A percentile compares a stretch with the other conserved stretches of the same genome.
These are phyloP conservation scores for Morbakka virulenta DNA, from an alignment of 30 jellyfish, hydroid and myxozoan species.

Conservation along the genomic window DNA sequence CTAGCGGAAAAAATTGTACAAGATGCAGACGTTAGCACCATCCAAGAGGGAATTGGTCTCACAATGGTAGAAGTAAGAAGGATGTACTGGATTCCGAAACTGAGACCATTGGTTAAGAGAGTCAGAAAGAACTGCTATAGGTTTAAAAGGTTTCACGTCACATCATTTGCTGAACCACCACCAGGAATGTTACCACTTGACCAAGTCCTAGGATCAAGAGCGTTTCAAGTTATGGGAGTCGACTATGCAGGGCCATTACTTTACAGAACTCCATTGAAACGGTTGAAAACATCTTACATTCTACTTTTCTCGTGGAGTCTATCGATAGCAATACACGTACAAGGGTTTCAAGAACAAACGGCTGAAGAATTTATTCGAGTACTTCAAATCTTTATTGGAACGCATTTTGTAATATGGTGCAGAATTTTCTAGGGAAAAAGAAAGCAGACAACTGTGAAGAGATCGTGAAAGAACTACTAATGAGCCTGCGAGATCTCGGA, in stretches of 20 bases:
- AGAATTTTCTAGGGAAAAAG: too few relatives aligned
- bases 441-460: too few relatives aligned
- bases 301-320: constrained; percentile 39
- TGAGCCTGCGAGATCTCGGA: too few relatives aligned
- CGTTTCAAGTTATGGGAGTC: constrained; percentile 26
- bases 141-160: constrained; percentile 30
- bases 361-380: constrained; percentile 21
- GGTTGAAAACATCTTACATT: constrained; percentile 16
- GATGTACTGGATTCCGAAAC: constrained; percentile 27
- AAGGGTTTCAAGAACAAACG: constrained; percentile 17
- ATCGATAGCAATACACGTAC: constrained; percentile 22
- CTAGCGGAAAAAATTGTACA: too few relatives aligned
- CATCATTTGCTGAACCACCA: constrained; percentile 9
- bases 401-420: too few relatives aligned
- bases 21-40: too few relatives aligned
- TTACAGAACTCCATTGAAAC: neutral
- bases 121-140: constrained; percentile 21
- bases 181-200: constrained; percentile 25
- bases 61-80: neutral
- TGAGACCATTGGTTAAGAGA: constrained; percentile 24
- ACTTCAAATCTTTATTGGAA: too few relatives aligned
- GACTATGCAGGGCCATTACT: constrained; percentile 36
- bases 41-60: neutral
- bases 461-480: too few relatives aligned
- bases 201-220: neutral